Evolutionary conservation across 2,797 vertebrate species (phyloP).

Genomic region (Anniella stebbinsi): DNA sequence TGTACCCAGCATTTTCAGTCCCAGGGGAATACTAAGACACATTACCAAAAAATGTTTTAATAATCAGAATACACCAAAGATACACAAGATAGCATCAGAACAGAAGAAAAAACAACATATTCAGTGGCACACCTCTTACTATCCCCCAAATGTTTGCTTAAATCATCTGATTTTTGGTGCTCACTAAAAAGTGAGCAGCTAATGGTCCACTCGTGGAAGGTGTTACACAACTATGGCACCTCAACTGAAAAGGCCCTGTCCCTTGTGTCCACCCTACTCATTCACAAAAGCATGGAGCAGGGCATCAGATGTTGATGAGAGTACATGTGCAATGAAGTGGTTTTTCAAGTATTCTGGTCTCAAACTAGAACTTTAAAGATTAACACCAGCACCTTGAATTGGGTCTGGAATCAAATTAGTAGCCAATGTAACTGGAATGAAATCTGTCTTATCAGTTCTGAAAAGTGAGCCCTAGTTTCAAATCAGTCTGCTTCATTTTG

Average conservation of each 20-base stretch:
- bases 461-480: not conserved
- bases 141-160: not conserved
- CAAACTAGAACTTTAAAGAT: not conserved
- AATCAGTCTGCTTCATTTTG: not conserved
- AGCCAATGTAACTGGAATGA: not conserved
- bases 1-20: not conserved
- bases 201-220: not conserved
- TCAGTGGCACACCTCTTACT: not conserved
- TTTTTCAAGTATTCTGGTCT: not conserved
- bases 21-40: not conserved
- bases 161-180: not conserved
- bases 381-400: not conserved
- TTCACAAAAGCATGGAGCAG: not conserved
- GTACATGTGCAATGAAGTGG: not conserved
- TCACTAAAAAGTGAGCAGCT: not conserved
- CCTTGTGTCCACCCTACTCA: not conserved
- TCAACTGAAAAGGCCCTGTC: not conserved
- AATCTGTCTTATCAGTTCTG: not conserved
- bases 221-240: not conserved
- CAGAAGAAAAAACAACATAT: not conserved
- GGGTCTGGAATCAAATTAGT: not conserved
- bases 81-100: not conserved
- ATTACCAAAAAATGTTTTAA: not conserved
- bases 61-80: not conserved
- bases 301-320: not conserved